Percentiles rank a stretch among this genome's conserved stretches.
These are phyloP conservation scores for Eumaeus atala DNA, from an alignment of 1,140 invertebrate species.

Conservation along the genomic window DNA sequence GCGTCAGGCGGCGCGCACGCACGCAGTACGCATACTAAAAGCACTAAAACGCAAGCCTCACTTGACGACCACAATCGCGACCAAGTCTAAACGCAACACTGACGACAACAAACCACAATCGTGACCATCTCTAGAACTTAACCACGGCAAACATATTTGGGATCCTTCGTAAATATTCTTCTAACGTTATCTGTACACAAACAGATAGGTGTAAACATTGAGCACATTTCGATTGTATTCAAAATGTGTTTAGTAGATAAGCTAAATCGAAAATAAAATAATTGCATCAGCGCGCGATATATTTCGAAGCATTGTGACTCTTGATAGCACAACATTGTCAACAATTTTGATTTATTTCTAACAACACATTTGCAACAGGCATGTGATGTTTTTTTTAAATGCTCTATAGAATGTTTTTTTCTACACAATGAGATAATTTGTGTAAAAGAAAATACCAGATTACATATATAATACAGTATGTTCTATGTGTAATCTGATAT, in stretches of 20 bases:
- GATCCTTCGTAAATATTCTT: conserved; percentile 52
- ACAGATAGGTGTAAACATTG: conserved; percentile 45
- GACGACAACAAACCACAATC: neutral
- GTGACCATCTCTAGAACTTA: conserved; percentile 27
- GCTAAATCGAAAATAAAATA: conserved; percentile 28
- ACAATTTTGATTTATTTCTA: conserved; percentile 18
- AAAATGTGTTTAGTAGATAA: conserved; percentile 37
- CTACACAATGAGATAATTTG: too few relatives aligned
- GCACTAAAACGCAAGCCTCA: conserved; percentile 36
- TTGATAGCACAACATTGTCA: conserved; percentile 15
- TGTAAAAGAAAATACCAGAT: too few relatives aligned
- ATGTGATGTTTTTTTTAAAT: too few relatives aligned
- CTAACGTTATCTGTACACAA: conserved; percentile 57
- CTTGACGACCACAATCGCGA: conserved; percentile 55
- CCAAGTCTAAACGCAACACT: conserved; percentile 31
- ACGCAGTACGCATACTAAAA: conserved; percentile 69
- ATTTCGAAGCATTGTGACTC: conserved; percentile 4
- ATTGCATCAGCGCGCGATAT: conserved; percentile 12
- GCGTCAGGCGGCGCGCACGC: conserved; percentile 61
- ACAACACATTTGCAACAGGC: too few relatives aligned
- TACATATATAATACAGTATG: too few relatives aligned
- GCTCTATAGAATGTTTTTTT: too few relatives aligned
- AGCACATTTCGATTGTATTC: conserved; percentile 48
- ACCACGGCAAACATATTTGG: conserved; percentile 58
- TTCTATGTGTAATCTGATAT: too few relatives aligned